phyloP scores from a whole-genome alignment of 2,888 invertebrate genomes.

The Taenaris catops region DNA sequence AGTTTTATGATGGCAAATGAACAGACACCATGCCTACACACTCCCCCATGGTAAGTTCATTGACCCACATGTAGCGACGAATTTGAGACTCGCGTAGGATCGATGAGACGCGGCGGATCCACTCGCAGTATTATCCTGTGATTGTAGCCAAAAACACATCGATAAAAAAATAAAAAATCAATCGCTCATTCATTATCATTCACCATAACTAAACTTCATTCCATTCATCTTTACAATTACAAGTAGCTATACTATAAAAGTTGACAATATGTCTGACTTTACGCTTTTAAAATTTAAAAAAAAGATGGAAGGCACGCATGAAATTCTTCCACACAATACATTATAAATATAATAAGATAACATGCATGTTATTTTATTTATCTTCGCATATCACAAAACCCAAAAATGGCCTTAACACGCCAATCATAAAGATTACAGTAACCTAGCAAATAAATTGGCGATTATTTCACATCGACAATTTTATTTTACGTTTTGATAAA shows the following conservation, averaged over 20 bases:
- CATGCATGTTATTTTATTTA: conserved; percentile 41
- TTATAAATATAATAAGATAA: conserved; percentile 59
- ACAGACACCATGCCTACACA: conserved; percentile 42
- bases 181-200: no score
- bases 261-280: conserved; percentile 57
- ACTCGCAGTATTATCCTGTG: conserved; percentile 94
- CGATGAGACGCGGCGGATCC: conserved; percentile 47
- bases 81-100: conserved; percentile 15
- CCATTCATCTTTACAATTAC: conserved; percentile 45
- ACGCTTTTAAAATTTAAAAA: no score
- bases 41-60: conserved; percentile 39
- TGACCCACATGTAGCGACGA: conserved; percentile 50
- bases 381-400: conserved; percentile 17
- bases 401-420: conserved; percentile 30
- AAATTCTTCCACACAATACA: conserved; percentile 54
- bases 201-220: conserved; percentile 80
- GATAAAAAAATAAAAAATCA: no score
- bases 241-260: conserved; percentile 45
- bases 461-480: no score
- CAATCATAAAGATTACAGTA: conserved; percentile 21
- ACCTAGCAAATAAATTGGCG: conserved; percentile 8
- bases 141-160: conserved; percentile 84
- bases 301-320: conserved; percentile 59
- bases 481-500: no score
- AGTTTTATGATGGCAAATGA: no score